These are phyloP conservation scores for Buceros bicornis DNA, from an alignment of 2,797 vertebrate genomes.

Conservation along the genomic window DNA sequence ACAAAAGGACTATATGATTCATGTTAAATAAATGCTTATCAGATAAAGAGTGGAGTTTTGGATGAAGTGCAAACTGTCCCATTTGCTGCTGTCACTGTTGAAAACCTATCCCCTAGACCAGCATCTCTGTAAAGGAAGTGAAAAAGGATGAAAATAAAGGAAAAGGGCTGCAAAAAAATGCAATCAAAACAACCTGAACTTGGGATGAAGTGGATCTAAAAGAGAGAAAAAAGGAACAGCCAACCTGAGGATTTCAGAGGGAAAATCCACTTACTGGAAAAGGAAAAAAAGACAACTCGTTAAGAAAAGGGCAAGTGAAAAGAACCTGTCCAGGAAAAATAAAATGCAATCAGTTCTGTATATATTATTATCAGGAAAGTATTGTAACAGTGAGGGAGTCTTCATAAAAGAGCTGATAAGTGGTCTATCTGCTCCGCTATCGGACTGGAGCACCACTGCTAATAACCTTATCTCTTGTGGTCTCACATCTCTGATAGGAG, in stretches of 20 bases:
- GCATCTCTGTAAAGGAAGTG: neutral
- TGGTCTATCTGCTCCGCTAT: conserved; percentile 27
- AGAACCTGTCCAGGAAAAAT: conserved; percentile 16
- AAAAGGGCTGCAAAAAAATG: neutral
- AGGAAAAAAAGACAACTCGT: neutral
- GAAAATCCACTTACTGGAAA: neutral
- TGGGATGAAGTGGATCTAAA: neutral
- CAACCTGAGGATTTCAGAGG: neutral
- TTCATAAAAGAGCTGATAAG: conserved; percentile 60
- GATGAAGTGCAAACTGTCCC: neutral
- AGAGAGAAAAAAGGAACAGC: neutral
- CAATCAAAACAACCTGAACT: neutral
- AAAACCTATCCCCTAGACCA: neutral
- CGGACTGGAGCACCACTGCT: conserved; percentile 47
- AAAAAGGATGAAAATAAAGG: neutral
- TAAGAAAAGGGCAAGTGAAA: conserved; percentile 21
- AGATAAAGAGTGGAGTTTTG: neutral
- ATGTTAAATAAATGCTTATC: neutral
- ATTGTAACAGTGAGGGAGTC: conserved; percentile 11
- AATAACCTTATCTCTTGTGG: conserved; percentile 63
- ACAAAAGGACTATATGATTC: neutral
- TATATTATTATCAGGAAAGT: conserved; percentile 68
- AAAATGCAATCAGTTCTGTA: conserved; percentile 6
- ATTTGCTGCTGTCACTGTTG: neutral
- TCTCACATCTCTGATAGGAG: conserved; percentile 63